These are phyloP conservation scores for Champsocephalus gunnari DNA, from an alignment of 2,797 vertebrate genomes.

Conservation along the genomic window DNA sequence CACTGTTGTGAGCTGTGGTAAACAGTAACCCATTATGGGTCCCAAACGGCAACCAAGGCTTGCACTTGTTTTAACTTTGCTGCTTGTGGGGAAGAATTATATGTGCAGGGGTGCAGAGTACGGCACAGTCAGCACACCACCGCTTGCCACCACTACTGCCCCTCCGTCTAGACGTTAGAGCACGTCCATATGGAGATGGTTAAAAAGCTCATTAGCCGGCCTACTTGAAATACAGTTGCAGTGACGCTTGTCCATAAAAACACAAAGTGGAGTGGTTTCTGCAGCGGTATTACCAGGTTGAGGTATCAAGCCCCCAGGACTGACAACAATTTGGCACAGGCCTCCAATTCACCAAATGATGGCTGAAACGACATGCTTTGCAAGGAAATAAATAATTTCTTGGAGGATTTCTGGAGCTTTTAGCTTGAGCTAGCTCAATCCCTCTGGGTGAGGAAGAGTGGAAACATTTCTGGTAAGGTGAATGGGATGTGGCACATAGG, in stretches of 20 bases:
- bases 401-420: slow-evolving; percentile 68
- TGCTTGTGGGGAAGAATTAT: slow-evolving; percentile 75
- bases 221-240: slow-evolving; percentile 86
- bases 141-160: slow-evolving; percentile 75
- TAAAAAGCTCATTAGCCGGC: slow-evolving; percentile 87
- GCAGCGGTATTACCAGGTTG: slow-evolving; percentile 78
- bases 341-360: slow-evolving; percentile 60
- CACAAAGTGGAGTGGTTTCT: slow-evolving; percentile 80
- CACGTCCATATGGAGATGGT: slow-evolving; percentile 85
- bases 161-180: slow-evolving; percentile 78
- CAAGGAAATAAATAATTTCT: slow-evolving; percentile 74
- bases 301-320: slow-evolving; percentile 74
- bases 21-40: slow-evolving; percentile 77
- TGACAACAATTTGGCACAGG: slow-evolving; percentile 76
- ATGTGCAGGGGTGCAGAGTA: slow-evolving; percentile 72
- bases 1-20: slow-evolving; percentile 67
- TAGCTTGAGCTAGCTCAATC: slow-evolving; percentile 66
- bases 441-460: slow-evolving; percentile 72
- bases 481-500: slow-evolving; percentile 75
- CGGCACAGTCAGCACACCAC: slow-evolving; percentile 78
- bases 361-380: slow-evolving; percentile 65
- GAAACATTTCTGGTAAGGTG: slow-evolving; percentile 77
- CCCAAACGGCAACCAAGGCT: slow-evolving; percentile 63
- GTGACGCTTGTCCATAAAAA: slow-evolving; percentile 87
- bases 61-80: slow-evolving; percentile 74